Evolutionary conservation across 2,113 vertebrate genomes (phyloP), one percentile per base, ranked within the genome.

Genomic region (Lethenteron camtschaticum): DNA sequence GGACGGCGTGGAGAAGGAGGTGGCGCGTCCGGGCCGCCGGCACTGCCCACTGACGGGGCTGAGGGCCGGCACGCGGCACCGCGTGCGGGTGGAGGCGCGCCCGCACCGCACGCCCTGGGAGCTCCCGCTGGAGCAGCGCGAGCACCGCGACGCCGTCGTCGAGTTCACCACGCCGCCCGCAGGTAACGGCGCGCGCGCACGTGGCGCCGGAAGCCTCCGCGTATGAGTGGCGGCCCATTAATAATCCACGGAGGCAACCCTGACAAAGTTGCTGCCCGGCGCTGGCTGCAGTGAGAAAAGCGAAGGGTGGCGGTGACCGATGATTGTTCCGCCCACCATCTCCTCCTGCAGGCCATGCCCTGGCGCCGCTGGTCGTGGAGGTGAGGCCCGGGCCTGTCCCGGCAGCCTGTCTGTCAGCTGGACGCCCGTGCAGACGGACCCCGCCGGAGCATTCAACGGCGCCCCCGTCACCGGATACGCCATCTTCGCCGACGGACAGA

Each of bases 81-180:
- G 87, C 79, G 86, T 96, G 74, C 85, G 84, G 72, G 85, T 87
- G 58, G 81, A 87, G 78, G 92, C 90, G 24, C 82, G 82, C 74
- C 88, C 91, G n/a, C 94, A 96, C 80, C 91, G 96, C 83, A 81
- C 90, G 84, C 94, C 94, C 77, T 99, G 94, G 94, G 90, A 99
- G 78, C 87, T 99, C 73, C 85, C 87, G 0, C 74, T 89, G 75
- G 92, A 94, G 75, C 92, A 99, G 63, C 80, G 94, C 68, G 90
- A 96, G 11, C 88, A 86, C 75, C 88, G 83, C 76, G 91, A 95
- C 78, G 89, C 87, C 78, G 85, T 79, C 4, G 81, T 87, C 77
- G 92, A 96, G 73, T 99, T 99, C 81, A 90, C 85, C 76, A 94
- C 92, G 0, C 83, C 89, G 80, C 85, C 88, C n/a, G 84, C 89